Evolutionary conservation across 2,888 invertebrate species (phyloP).

Genomic region (Lydus trimaculatus): DNA sequence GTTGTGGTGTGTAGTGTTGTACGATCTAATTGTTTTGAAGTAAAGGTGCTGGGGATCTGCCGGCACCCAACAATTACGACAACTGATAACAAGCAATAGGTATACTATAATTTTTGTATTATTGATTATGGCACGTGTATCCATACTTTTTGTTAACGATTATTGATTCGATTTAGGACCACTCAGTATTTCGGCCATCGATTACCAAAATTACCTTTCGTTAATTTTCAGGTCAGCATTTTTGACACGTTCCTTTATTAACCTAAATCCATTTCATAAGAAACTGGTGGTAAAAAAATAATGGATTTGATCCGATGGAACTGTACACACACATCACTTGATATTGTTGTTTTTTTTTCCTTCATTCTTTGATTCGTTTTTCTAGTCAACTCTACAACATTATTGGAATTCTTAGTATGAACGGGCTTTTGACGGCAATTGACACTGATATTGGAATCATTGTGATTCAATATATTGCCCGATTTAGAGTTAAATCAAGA

Average conservation of each 20-base stretch:
- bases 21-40: not conserved
- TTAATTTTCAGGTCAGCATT: not conserved
- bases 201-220: not conserved
- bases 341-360: no score
- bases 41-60: not conserved
- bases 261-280: no score
- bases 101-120: not conserved
- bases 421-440: slow-evolving; percentile 10
- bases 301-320: no score
- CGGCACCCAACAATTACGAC: not conserved
- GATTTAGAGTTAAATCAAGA: slow-evolving; percentile 10
- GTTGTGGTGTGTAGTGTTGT: not conserved
- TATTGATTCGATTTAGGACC: not conserved
- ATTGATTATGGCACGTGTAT: not conserved
- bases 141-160: no score
- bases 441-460: slow-evolving; percentile 8
- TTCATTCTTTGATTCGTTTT: not conserved
- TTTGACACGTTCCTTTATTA: not conserved
- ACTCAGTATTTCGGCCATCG: not conserved
- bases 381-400: not conserved
- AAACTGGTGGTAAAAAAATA: no score
- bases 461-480: slow-evolving; percentile 5
- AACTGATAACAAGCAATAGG: not conserved
- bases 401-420: slow-evolving; percentile 8
- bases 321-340: no score